Conservation (phyloP, 92 coral and sea anemone genomes). For the Virgularia gustaviana region DNA sequence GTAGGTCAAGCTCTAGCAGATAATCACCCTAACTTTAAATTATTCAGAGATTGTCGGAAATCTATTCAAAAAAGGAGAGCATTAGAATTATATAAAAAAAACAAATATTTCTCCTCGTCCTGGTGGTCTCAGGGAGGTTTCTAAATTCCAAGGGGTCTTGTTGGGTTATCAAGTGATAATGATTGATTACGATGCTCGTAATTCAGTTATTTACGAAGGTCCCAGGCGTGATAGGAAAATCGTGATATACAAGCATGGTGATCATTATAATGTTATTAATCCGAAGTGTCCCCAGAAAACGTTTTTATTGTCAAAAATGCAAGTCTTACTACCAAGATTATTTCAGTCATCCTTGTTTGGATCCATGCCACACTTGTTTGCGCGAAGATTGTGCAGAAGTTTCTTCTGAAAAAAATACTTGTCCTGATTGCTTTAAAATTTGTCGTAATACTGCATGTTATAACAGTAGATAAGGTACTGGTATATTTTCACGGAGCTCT, state of each 20-base stretch:
- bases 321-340: not conserved
- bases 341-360: not conserved
- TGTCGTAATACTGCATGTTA: not conserved
- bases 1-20: slow-evolving; percentile 8
- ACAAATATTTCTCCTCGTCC: slow-evolving; percentile 2
- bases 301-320: not conserved
- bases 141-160: slow-evolving; percentile 15
- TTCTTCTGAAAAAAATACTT: not conserved
- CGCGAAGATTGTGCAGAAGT: not conserved
- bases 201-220: slow-evolving; percentile 15
- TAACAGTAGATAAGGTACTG: too few species aligned
- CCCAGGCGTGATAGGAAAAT: slow-evolving; percentile 1
- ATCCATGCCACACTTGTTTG: slow-evolving; percentile 13
- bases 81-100: slow-evolving; percentile 10
- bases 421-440: not conserved
- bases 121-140: not conserved
- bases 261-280: slow-evolving; percentile 4
- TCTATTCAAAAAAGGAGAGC: slow-evolving; percentile 10
- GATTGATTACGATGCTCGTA: not conserved
- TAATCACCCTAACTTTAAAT: not conserved
- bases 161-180: slow-evolving; percentile 8
- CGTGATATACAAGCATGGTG: not conserved
- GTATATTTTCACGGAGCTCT: too few species aligned
- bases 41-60: not conserved
- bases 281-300: not conserved